Conservation (phyloP, 2,797 vertebrate species). For the Betta splendens region DNA sequence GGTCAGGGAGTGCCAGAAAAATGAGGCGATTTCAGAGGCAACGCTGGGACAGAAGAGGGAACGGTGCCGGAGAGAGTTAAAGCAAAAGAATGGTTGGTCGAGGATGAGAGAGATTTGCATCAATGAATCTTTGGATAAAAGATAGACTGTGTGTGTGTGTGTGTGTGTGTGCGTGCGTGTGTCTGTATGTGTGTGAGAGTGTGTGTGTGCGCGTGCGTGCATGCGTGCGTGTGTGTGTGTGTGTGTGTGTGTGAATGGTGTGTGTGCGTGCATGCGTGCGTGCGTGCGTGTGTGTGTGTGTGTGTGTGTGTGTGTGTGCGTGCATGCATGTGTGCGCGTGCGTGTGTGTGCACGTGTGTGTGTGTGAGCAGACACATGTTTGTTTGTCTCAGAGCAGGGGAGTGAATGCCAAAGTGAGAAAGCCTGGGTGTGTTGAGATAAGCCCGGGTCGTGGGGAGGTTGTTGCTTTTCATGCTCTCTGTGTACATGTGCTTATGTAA, state of each 20-base stretch:
- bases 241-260: constrained; percentile 22
- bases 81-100: constrained; percentile 65
- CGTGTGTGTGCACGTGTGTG: no score
- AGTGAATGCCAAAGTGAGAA: constrained; percentile 71
- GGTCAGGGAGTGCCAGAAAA: constrained; percentile 43
- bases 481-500: constrained; percentile 22
- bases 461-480: constrained; percentile 54
- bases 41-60: constrained; percentile 37
- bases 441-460: constrained; percentile 66
- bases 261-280: no score
- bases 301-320: no score
- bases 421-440: constrained; percentile 80
- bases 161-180: no score
- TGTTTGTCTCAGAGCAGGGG: constrained; percentile 24
- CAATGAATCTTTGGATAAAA: constrained; percentile 68
- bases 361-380: not conserved
- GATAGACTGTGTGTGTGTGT: constrained; percentile 48
- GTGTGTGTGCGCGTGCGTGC: no score
- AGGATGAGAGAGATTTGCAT: constrained; percentile 73
- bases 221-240: no score
- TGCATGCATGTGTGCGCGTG: constrained; percentile 40
- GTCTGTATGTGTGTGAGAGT: constrained; percentile 43
- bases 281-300: constrained; percentile 41
- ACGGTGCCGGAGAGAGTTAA: constrained; percentile 50
- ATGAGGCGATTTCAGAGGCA: constrained; percentile 38